phyloP scores from a whole-genome alignment of 2,797 vertebrate genomes.

The Notolabrus celidotus region DNA sequence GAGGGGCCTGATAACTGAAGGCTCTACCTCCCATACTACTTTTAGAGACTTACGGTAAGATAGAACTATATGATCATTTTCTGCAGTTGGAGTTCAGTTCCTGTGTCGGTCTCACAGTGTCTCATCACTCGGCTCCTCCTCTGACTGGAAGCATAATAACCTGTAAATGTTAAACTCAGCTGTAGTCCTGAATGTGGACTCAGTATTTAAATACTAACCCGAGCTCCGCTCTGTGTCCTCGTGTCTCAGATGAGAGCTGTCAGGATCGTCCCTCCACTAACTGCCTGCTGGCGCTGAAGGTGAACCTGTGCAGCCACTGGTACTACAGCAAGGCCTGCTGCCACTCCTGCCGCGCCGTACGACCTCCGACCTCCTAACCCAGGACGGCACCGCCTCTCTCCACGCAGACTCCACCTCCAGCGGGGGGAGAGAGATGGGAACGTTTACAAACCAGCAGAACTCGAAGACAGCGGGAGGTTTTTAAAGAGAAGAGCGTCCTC shows the following conservation, averaged over 20 bases:
- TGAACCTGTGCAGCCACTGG: conserved; percentile 98
- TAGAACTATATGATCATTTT: too few relatives aligned
- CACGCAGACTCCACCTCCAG: conserved; percentile 22
- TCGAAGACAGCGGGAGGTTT: conserved; percentile 42
- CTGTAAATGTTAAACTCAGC: too few relatives aligned
- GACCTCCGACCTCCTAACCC: conserved; percentile 74
- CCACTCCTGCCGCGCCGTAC: conserved; percentile 88
- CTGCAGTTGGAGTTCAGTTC: too few relatives aligned
- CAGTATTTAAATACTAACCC: too few relatives aligned
- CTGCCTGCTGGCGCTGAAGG: conserved; percentile 96
- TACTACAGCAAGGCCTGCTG: conserved; percentile 99
- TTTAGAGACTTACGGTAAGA: too few relatives aligned
- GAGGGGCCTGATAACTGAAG: too few relatives aligned
- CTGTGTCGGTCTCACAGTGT: too few relatives aligned
- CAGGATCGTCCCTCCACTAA: conserved; percentile 96
- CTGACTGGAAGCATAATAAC: too few relatives aligned
- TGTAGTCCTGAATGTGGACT: too few relatives aligned
- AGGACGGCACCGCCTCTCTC: not conserved
- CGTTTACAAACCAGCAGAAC: conserved; percentile 3
- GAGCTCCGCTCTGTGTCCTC: too few relatives aligned
- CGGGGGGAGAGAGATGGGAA: conserved; percentile 9
- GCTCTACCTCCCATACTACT: too few relatives aligned
- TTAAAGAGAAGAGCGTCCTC: conserved; percentile 18
- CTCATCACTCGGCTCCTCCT: too few relatives aligned
- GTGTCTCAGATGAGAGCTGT: conserved; percentile 92